Conservation (phyloP, 30 jellyfish, hydroid and myxozoan species). For the Turritopsis dohrnii region DNA sequence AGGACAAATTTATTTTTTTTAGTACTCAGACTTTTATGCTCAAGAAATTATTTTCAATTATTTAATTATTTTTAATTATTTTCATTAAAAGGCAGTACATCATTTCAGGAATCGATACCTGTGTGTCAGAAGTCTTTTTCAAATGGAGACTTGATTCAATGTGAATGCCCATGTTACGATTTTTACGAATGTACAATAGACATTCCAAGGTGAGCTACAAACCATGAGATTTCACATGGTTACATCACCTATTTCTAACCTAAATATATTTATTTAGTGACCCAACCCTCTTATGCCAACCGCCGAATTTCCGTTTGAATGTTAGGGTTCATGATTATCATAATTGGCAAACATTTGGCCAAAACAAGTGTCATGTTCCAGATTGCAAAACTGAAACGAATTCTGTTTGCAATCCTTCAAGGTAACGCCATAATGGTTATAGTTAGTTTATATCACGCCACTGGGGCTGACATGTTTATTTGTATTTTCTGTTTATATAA, state of each 20-base stretch:
- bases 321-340: not conserved
- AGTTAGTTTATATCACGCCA: too few relatives aligned
- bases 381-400: not conserved
- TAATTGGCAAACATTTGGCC: not conserved
- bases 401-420: not conserved
- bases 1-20: too few relatives aligned
- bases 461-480: too few relatives aligned
- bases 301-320: not conserved
- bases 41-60: too few relatives aligned
- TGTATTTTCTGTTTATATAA: too few relatives aligned
- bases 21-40: too few relatives aligned
- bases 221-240: not conserved
- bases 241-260: not conserved
- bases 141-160: too few relatives aligned
- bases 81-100: too few relatives aligned
- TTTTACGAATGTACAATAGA: not conserved
- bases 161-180: not conserved
- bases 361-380: not conserved
- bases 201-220: not conserved
- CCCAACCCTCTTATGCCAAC: not conserved
- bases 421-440: too few relatives aligned
- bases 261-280: not conserved
- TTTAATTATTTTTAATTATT: too few relatives aligned
- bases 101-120: too few relatives aligned
- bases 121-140: too few relatives aligned